These are phyloP conservation scores for Cotesia typhae DNA, from an alignment of 1,140 invertebrate genomes.

Conservation along the genomic window DNA sequence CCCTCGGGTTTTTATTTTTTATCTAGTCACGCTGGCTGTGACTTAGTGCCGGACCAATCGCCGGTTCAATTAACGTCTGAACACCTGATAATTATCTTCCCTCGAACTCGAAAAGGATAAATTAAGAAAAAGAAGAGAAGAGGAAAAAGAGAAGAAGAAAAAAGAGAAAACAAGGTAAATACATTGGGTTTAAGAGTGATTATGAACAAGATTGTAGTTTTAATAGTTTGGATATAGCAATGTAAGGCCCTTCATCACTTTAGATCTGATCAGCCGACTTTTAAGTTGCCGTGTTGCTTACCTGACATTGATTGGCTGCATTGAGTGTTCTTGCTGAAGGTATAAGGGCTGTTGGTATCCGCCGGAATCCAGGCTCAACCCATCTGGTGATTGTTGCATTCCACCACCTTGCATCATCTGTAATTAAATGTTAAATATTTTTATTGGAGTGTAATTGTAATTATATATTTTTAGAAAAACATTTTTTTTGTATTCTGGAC, in stretches of 20 bases:
- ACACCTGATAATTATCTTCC: slow-evolving; percentile 34
- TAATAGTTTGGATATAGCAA: too few species aligned
- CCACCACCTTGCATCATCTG: slow-evolving; percentile 68
- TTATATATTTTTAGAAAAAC: too few species aligned
- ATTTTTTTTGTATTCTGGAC: too few species aligned
- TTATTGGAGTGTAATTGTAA: too few species aligned
- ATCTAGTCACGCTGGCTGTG: slow-evolving; percentile 11
- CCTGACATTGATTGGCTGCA: slow-evolving; percentile 64
- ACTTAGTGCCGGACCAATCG: slow-evolving; percentile 32
- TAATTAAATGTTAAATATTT: slow-evolving; percentile 32
- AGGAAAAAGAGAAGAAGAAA: not conserved
- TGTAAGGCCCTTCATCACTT: slow-evolving; percentile 17
- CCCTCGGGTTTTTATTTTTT: not conserved
- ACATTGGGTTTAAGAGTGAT: slow-evolving; percentile 1
- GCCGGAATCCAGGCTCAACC: slow-evolving; percentile 72
- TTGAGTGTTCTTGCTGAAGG: slow-evolving; percentile 66
- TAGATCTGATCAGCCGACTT: slow-evolving; percentile 9
- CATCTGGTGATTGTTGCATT: slow-evolving; percentile 75
- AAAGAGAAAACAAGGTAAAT: not conserved
- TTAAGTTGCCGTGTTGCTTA: slow-evolving; percentile 39
- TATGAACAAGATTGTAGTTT: not conserved
- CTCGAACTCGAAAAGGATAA: slow-evolving; percentile 17
- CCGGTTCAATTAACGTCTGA: slow-evolving; percentile 29
- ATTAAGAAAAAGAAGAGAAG: slow-evolving; percentile 10
- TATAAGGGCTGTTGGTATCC: slow-evolving; percentile 77